These are phyloP conservation scores for Drosophila nigrodunni DNA, from an alignment of 1,140 invertebrate genomes.

Conservation along the genomic window DNA sequence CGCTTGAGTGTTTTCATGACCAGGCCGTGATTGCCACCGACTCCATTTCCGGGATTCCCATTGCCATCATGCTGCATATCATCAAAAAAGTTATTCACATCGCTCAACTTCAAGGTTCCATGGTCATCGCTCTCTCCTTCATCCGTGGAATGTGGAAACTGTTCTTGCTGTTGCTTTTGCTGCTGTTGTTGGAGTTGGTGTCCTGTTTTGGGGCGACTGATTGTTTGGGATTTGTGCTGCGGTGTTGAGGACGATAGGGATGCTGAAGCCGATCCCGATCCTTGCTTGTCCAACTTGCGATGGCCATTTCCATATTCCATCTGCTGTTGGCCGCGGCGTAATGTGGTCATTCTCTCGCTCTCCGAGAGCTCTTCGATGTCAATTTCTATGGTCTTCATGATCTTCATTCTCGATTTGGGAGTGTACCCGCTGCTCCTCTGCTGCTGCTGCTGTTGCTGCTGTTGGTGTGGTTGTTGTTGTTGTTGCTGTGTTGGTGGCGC, in stretches of 20 bases:
- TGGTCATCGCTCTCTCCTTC: constrained; percentile 82
- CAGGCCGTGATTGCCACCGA: constrained; percentile 85
- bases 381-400: constrained; percentile 84
- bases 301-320: constrained; percentile 48
- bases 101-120: constrained; percentile 78
- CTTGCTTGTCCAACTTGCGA: constrained; percentile 66
- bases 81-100: constrained; percentile 83
- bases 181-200: constrained; percentile 48
- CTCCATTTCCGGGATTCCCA: constrained; percentile 76
- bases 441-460: constrained; percentile 44
- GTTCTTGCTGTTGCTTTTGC: constrained; percentile 56
- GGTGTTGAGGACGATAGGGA: constrained; percentile 46
- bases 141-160: constrained; percentile 72
- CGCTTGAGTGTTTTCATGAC: constrained; percentile 89
- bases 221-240: constrained; percentile 60
- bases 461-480: constrained; percentile 32
- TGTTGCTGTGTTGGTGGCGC: constrained; percentile 44
- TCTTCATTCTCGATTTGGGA: constrained; percentile 83
- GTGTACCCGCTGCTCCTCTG: constrained; percentile 68
- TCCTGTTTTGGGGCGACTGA: constrained; percentile 55
- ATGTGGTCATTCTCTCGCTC: constrained; percentile 67
- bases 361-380: constrained; percentile 81
- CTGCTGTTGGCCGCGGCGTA: constrained; percentile 66
- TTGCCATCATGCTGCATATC: constrained; percentile 84
- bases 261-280: constrained; percentile 16